Evolutionary conservation across 2,888 invertebrate species (phyloP).

Genomic region (Melinopterus prodromus): DNA sequence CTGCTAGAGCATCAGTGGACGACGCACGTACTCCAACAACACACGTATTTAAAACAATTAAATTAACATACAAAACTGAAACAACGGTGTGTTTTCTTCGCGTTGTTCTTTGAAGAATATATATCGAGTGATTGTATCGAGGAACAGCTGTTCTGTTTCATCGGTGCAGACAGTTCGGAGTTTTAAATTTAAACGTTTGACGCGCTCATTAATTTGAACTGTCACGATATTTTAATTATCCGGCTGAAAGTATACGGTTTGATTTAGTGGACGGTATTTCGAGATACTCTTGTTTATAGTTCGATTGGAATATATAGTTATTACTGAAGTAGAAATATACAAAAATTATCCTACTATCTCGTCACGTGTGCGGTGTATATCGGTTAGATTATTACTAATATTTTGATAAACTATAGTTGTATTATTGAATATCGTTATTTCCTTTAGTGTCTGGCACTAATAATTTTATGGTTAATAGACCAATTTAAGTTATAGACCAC

Average conservation of each 20-base stretch:
- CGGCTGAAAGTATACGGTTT: neutral
- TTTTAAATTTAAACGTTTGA: conserved; percentile 19
- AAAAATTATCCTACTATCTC: too few species aligned
- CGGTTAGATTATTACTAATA: too few species aligned
- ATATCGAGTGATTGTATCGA: neutral
- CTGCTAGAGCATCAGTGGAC: neutral
- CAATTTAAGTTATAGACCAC: too few species aligned
- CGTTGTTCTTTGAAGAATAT: neutral
- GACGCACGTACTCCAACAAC: neutral
- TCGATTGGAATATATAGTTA: too few species aligned
- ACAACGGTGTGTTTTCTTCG: neutral
- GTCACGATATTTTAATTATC: conserved; percentile 10
- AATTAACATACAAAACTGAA: conserved; percentile 22
- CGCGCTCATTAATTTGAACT: conserved; percentile 19
- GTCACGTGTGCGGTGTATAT: too few species aligned
- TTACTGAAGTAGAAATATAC: too few species aligned
- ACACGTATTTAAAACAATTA: conserved; percentile 19
- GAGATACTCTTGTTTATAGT: too few species aligned
- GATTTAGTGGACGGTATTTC: too few species aligned
- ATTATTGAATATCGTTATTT: too few species aligned
- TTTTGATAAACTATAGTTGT: too few species aligned
- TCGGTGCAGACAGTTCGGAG: neutral
- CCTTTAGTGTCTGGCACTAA: too few species aligned
- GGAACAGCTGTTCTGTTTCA: neutral
- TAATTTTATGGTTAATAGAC: too few species aligned